phyloP scores from a whole-genome alignment of 1,140 invertebrate species.

The Fopius arisanus region DNA sequence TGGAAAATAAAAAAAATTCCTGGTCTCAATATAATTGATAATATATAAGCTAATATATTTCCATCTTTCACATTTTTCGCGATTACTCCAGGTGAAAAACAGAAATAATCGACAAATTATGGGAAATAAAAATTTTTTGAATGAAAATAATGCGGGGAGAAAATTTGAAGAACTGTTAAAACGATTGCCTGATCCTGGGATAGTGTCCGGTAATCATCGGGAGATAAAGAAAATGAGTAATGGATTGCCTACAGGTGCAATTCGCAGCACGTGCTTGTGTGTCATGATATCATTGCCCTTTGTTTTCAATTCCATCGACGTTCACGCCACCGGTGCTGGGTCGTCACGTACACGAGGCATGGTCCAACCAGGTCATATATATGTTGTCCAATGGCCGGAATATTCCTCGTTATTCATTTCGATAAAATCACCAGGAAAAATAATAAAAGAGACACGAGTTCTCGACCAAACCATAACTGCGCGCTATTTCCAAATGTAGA shows the following conservation, averaged over 20 bases:
- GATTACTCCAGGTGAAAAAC: no score
- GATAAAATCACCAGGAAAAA: neutral
- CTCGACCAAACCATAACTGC: neutral
- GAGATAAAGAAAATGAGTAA: conserved; percentile 6
- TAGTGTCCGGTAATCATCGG: neutral
- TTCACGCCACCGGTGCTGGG: conserved; percentile 15
- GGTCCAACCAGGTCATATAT: conserved; percentile 3
- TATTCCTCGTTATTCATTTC: neutral
- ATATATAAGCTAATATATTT: no score
- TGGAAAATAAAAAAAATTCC: neutral
- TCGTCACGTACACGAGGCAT: conserved; percentile 32
- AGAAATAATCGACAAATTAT: no score
- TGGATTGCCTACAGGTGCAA: neutral
- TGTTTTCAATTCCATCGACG: neutral
- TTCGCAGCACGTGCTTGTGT: conserved; percentile 31
- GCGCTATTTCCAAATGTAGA: neutral
- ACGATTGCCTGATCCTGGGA: neutral
- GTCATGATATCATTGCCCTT: conserved; percentile 26
- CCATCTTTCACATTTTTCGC: no score
- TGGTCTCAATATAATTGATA: no score
- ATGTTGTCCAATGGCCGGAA: conserved; percentile 9
- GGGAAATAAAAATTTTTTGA: no score
- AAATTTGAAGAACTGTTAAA: no score
- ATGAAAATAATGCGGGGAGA: no score
- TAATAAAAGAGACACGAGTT: neutral